Percentiles rank a stretch among this genome's conserved stretches.
phyloP scores from a whole-genome alignment of 1,140 invertebrate species.

The Protaetia brevitarsis region DNA sequence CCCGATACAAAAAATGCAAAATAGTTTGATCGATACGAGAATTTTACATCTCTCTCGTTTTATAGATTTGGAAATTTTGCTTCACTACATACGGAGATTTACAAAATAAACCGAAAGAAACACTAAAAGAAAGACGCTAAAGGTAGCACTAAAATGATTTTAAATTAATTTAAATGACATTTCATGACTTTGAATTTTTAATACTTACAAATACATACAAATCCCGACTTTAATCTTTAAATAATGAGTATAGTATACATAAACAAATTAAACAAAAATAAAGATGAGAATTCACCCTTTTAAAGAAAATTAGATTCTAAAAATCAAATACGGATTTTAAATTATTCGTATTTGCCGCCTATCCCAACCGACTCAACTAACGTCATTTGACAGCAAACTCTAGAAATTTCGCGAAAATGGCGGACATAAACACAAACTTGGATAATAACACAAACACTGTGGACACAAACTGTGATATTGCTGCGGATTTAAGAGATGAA shows the following conservation, averaged over 20 bases:
- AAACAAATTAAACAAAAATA: not conserved
- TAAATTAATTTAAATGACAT: too few relatives aligned
- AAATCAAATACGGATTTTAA: too few relatives aligned
- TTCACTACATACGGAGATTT: too few relatives aligned
- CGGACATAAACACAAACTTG: constrained; percentile 25
- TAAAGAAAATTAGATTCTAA: too few relatives aligned
- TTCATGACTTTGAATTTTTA: too few relatives aligned
- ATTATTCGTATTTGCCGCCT: not conserved
- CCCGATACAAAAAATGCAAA: not conserved
- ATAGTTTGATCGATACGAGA: not conserved
- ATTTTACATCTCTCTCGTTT: not conserved
- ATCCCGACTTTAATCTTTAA: not conserved
- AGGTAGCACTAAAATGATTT: too few relatives aligned
- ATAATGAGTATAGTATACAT: not conserved
- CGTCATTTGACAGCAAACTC: not conserved
- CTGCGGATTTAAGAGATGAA: constrained; percentile 33
- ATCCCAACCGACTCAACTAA: not conserved
- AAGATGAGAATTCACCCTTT: not conserved
- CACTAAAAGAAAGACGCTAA: too few relatives aligned
- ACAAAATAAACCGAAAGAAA: too few relatives aligned
- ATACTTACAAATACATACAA: not conserved
- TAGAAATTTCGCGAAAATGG: constrained; percentile 28
- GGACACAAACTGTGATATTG: constrained; percentile 17
- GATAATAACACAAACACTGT: constrained; percentile 33
- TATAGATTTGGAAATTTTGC: too few relatives aligned